These are phyloP conservation scores for Leiothrix lutea DNA, from an alignment of 2,113 vertebrate genomes.

Conservation along the genomic window DNA sequence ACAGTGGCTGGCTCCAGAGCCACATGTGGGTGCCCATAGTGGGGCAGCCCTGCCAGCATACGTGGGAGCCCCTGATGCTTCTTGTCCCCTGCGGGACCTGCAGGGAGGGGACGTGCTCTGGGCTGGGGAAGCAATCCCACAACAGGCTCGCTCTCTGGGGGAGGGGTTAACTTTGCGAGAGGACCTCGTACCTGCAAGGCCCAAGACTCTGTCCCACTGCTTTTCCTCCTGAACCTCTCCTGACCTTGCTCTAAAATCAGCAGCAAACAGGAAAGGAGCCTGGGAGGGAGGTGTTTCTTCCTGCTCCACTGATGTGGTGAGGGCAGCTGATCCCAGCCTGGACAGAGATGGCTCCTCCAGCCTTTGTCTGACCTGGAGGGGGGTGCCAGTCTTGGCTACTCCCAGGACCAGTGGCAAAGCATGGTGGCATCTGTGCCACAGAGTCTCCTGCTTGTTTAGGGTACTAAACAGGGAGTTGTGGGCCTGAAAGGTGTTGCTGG, in stretches of 20 bases:
- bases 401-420: accelerated
- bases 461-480: neutral
- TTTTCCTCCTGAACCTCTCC: neutral
- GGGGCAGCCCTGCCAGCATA: neutral
- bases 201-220: neutral
- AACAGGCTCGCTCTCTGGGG: neutral
- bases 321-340: neutral
- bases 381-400: neutral
- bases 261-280: constrained; percentile 62
- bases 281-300: constrained; percentile 44
- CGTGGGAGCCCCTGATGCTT: accelerated
- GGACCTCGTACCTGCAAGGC: neutral
- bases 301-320: neutral
- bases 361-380: accelerated
- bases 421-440: neutral
- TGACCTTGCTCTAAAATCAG: constrained; percentile 35
- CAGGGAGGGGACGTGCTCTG: neutral
- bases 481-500: neutral
- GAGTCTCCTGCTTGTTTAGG: neutral
- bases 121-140: neutral
- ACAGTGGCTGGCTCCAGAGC: neutral
- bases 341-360: neutral
- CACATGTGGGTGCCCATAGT: accelerated
- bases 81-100: neutral
- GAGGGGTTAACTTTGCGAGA: neutral